phyloP scores from a whole-genome alignment of 2,113 vertebrate genomes.

The Mustelus asterias region DNA sequence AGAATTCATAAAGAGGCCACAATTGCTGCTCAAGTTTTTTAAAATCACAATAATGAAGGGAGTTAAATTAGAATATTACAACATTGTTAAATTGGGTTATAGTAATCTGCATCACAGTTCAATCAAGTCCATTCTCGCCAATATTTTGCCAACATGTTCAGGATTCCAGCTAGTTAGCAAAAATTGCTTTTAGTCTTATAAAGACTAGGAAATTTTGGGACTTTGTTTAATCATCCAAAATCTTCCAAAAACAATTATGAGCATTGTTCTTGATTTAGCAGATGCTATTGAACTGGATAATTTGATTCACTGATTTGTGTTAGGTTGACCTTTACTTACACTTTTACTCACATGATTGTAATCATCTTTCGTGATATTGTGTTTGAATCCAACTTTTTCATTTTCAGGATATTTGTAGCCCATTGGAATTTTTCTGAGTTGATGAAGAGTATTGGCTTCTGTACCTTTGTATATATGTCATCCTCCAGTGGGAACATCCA shows the following conservation, averaged over 20 bases:
- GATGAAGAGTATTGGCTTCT: slow-evolving; percentile 87
- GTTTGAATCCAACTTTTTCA: slow-evolving; percentile 64
- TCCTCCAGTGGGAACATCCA: slow-evolving; percentile 87
- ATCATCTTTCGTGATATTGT: slow-evolving; percentile 84
- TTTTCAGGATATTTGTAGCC: slow-evolving; percentile 68
- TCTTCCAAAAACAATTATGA: background rate
- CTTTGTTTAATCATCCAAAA: background rate
- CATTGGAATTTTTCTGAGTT: slow-evolving; percentile 90
- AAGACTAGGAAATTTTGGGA: background rate
- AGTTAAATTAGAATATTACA: no score
- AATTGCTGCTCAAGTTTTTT: no score
- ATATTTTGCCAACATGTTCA: background rate
- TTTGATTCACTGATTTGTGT: background rate
- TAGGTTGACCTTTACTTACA: background rate
- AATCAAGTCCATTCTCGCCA: background rate
- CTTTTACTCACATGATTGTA: slow-evolving; percentile 71
- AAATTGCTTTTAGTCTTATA: background rate
- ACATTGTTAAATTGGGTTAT: no score
- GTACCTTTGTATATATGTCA: slow-evolving; percentile 62
- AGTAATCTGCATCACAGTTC: background rate
- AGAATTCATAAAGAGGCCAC: no score
- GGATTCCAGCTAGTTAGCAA: background rate
- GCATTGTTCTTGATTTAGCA: background rate
- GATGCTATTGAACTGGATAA: background rate
- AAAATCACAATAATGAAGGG: no score